A percentile compares a stretch with the other conserved stretches of the same genome.
Evolutionary conservation across 2,113 vertebrate genomes (phyloP).

Genomic region (Phainopepla nitens): DNA sequence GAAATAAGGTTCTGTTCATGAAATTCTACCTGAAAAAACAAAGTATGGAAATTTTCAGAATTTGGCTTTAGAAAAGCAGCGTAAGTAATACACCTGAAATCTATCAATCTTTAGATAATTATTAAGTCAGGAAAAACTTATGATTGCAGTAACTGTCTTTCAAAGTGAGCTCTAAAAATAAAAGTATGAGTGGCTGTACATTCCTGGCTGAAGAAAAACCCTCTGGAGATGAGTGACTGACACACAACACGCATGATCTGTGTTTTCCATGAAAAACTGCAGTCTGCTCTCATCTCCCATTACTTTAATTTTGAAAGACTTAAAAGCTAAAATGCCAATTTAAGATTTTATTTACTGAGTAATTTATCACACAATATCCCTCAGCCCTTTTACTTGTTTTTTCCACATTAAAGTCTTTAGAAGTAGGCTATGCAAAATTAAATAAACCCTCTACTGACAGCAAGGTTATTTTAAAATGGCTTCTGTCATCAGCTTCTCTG

Average conservation of each 20-base stretch:
- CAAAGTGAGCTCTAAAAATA: conserved; percentile 44
- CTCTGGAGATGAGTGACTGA: background rate
- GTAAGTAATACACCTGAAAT: background rate
- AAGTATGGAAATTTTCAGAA: background rate
- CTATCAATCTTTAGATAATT: background rate
- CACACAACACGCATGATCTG: background rate
- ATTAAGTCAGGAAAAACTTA: background rate
- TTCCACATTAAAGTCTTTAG: background rate
- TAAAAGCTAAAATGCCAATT: background rate
- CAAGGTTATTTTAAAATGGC: conserved; percentile 68
- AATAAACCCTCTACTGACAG: background rate
- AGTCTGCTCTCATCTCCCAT: background rate
- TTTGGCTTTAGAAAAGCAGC: conserved; percentile 17
- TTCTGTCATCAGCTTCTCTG: conserved; percentile 52
- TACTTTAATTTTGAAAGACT: background rate
- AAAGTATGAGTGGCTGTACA: conserved; percentile 26
- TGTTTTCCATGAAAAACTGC: background rate
- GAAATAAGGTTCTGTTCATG: conserved; percentile 47
- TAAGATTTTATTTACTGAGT: background rate
- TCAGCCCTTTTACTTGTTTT: background rate
- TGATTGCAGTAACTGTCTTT: background rate
- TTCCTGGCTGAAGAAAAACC: background rate
- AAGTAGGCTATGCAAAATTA: conserved; percentile 34
- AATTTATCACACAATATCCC: background rate
- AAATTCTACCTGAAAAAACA: conserved; percentile 58